phyloP scores from a whole-genome alignment of 2,113 vertebrate species.

The Heterotilapia buettikoferi region DNA sequence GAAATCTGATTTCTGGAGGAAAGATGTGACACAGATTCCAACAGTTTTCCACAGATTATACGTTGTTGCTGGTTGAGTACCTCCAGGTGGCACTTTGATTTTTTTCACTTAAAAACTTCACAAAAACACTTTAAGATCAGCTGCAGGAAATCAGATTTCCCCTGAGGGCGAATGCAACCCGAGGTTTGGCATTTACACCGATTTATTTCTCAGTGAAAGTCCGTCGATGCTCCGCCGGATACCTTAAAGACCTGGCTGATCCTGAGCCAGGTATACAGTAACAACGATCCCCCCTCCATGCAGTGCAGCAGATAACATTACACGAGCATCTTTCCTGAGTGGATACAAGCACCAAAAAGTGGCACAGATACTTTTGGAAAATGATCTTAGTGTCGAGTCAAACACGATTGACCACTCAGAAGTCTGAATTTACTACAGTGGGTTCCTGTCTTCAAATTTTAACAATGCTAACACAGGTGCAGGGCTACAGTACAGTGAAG shows the following conservation, averaged over 20 bases:
- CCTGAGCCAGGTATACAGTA: not conserved
- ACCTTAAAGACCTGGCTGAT: not conserved
- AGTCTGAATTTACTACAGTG: not conserved
- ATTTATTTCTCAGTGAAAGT: not conserved
- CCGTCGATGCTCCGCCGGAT: not conserved
- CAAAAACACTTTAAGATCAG: not conserved
- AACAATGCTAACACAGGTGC: not conserved
- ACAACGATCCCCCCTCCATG: not conserved
- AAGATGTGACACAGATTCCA: not conserved
- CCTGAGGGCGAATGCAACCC: not conserved
- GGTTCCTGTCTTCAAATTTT: not conserved
- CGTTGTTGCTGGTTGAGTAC: not conserved
- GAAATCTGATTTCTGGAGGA: not conserved
- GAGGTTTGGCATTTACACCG: slow-evolving; percentile 23
- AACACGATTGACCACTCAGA: not conserved
- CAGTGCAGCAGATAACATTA: not conserved
- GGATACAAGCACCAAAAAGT: not conserved
- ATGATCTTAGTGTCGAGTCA: not conserved
- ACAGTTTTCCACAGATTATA: not conserved
- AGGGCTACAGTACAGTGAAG: not conserved
- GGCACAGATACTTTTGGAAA: not conserved
- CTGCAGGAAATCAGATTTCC: not conserved
- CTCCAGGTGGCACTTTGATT: not conserved
- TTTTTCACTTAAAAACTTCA: not conserved
- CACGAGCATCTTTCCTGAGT: not conserved